These are phyloP conservation scores for Baccha elongata DNA, from an alignment of 2,888 invertebrate species.

Conservation along the genomic window DNA sequence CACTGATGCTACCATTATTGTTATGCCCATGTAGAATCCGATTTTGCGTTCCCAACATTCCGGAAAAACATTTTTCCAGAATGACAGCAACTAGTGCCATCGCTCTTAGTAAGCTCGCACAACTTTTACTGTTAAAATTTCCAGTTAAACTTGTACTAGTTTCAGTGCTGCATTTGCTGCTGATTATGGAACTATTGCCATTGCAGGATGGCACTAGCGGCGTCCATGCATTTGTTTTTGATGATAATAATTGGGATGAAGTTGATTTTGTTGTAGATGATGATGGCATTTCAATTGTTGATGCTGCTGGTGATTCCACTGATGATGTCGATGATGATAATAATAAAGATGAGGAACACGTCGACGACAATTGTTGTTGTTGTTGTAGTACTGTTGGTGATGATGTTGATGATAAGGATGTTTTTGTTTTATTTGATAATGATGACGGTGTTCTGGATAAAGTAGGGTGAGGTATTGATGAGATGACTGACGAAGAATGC, in stretches of 20 bases:
- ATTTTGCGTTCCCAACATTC: slow-evolving; percentile 53
- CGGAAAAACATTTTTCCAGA: slow-evolving; percentile 55
- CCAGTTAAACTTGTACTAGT: slow-evolving; percentile 50
- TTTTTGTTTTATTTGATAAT: slow-evolving; percentile 6
- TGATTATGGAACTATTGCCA: slow-evolving; percentile 26
- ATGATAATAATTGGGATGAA: slow-evolving; percentile 37
- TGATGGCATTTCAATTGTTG: slow-evolving; percentile 34
- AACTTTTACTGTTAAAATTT: slow-evolving; percentile 49
- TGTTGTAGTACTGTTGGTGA: slow-evolving; percentile 2
- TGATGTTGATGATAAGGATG: slow-evolving; percentile 13
- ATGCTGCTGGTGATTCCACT: slow-evolving; percentile 15
- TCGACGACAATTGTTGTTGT: slow-evolving; percentile 23
- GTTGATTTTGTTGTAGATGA: slow-evolving; percentile 9
- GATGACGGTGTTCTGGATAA: slow-evolving; percentile 45
- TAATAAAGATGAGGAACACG: slow-evolving; percentile 42
- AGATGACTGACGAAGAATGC: slow-evolving; percentile 49
- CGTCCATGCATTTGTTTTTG: slow-evolving; percentile 48
- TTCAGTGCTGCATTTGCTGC: slow-evolving; percentile 19
- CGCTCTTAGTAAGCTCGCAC: slow-evolving; percentile 62
- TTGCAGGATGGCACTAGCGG: slow-evolving; percentile 35
- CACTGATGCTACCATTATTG: slow-evolving; percentile 35
- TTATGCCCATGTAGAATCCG: slow-evolving; percentile 37
- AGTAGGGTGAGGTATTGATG: slow-evolving; percentile 54
- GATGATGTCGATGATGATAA: slow-evolving; percentile 25
- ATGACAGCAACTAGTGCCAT: slow-evolving; percentile 46